These are phyloP conservation scores for Hydrozoanthus tunicans DNA, from an alignment of 64 coral and sea anemone genomes.

Conservation along the genomic window DNA sequence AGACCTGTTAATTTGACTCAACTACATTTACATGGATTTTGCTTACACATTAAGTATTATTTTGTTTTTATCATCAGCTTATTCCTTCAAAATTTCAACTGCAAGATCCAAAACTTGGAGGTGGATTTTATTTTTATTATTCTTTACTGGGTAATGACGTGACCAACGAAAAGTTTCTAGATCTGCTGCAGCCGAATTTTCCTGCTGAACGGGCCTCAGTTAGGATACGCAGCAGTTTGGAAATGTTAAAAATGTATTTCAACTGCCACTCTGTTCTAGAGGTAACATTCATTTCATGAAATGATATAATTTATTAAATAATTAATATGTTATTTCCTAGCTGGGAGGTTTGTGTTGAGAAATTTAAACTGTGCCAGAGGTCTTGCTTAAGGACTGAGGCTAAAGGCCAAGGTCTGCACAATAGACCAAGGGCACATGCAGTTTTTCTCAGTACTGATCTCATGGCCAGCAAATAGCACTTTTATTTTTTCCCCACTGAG, in stretches of 20 bases:
- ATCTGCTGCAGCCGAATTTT: slow-evolving; percentile 94
- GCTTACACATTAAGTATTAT: neutral
- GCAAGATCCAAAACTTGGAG: slow-evolving; percentile 76
- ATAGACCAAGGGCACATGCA: neutral
- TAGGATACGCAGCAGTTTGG: slow-evolving; percentile 71
- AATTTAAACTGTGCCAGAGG: no score
- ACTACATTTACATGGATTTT: neutral
- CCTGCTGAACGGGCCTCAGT: slow-evolving; percentile 93
- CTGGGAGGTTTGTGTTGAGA: no score
- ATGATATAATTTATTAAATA: no score
- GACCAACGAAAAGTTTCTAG: slow-evolving; percentile 89
- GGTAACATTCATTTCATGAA: slow-evolving; percentile 27
- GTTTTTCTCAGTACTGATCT: neutral
- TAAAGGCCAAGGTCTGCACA: no score
- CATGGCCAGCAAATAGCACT: neutral
- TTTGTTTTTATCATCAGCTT: slow-evolving; percentile 61
- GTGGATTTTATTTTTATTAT: slow-evolving; percentile 98
- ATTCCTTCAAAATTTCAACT: slow-evolving; percentile 91
- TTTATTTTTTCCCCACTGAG: no score
- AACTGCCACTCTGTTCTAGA: slow-evolving; percentile 63
- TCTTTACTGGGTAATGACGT: slow-evolving; percentile 90
- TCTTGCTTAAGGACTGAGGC: no score
- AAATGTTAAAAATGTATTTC: slow-evolving; percentile 69
- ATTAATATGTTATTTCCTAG: no score
- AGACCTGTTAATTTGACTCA: no score